Base-by-base conservation (phyloP, 64 coral and sea anemone genomes). In the Hydrozoanthus tunicans region DNA sequence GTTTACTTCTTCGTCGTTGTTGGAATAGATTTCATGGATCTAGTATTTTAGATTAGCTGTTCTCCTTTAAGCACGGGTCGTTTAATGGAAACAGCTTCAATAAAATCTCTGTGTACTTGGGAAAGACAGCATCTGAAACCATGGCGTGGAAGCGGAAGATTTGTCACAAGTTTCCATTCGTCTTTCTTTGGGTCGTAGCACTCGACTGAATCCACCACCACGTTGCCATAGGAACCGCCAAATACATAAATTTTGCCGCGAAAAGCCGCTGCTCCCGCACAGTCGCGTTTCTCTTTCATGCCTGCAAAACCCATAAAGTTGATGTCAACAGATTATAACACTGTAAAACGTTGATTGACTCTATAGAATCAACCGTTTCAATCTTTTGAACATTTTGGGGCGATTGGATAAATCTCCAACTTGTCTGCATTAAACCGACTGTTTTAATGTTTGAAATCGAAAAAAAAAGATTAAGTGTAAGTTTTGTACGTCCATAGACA, bases 151-250 rank as follows among this genome's bases (percentile, higher is more conserved):
- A 81, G 88, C 0, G 96, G 96, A n/a, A 98, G 81, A 77, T 91
- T 86, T 15, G 93, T 93, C 23, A 95, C 89, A 51, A 91, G 79
- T 81, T 80, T 89, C 96, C 96, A 98, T 53, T 91, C 79, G 55
- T 93, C 63, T 64, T 71, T 90, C 53, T 24, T 80, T 51, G 86
- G 57, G 60, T 93, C 88, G 59, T 98, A 98, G 90, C 96, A 98
- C 77, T 98, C 96, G 5, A 98, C 96, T 6, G 96, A 95, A 63
- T 92, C 91, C 53, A 95, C 89, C 23, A 90, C 82, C 11, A 98
- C 86, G 91, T 94, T 89, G 9, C 96, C 96, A 83, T 93, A 98
- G 10, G 96, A 98, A 82, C 96, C 96, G 12, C 96, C 96, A 52
- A 98, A 93, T 7, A 95, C 93, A 72, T 98, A 98, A 51, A 98